Percentiles rank a stretch among this genome's conserved stretches.
Evolutionary conservation across 2,113 vertebrate genomes (phyloP).

Genomic region (Micromys minutus): DNA sequence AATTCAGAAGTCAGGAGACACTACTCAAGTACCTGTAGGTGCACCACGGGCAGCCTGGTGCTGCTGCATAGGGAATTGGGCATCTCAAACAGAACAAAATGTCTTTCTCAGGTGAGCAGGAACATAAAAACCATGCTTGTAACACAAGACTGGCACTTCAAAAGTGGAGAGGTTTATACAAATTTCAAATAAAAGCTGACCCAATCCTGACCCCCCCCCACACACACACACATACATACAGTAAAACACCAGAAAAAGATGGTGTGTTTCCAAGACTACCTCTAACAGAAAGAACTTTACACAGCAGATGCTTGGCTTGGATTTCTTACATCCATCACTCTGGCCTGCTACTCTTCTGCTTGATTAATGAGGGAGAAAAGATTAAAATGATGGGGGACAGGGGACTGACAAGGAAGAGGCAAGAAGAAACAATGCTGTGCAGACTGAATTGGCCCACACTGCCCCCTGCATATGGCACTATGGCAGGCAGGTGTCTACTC

Average conservation of each 20-base stretch:
- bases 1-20: not conserved
- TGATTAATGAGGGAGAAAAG: not conserved
- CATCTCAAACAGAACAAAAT: not conserved
- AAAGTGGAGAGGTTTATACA: not conserved
- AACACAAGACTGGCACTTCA: not conserved
- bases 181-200: conserved; percentile 37
- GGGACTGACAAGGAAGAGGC: not conserved
- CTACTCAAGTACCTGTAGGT: not conserved
- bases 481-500: not conserved
- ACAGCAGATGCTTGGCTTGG: not conserved
- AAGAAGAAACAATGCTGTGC: not conserved
- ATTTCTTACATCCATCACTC: conserved; percentile 12
- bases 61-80: not conserved
- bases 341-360: conserved; percentile 13
- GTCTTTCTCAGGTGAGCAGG: not conserved
- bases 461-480: not conserved
- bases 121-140: not conserved
- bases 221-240: too few relatives aligned
- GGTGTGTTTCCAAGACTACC: not conserved
- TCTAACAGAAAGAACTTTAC: conserved; percentile 46
- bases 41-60: not conserved
- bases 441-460: not conserved
- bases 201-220: not conserved
- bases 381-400: not conserved
- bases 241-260: not conserved